Conservation (phyloP, 37 sponge, comb jelly and placozoan species). For the Aphrocallistes beatrix region DNA sequence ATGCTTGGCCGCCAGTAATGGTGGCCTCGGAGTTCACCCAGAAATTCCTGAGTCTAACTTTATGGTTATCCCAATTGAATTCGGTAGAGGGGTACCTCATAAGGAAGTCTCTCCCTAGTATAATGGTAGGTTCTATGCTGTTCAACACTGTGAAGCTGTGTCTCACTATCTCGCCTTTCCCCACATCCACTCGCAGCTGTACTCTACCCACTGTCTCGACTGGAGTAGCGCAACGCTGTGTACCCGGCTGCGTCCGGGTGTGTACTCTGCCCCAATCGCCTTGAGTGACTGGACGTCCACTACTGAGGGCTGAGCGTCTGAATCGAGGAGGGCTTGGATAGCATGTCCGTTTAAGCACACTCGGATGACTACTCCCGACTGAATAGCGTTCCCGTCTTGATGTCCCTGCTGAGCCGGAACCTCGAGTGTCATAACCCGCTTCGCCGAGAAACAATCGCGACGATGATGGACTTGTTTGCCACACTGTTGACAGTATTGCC, state of each 20-base stretch:
- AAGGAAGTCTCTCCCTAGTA: neutral
- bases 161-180: neutral
- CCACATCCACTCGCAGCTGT: neutral
- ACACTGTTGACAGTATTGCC: neutral
- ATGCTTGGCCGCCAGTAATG: neutral
- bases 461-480: neutral
- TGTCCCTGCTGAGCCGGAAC: neutral
- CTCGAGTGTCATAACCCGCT: neutral
- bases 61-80: neutral
- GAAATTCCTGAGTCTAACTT: neutral
- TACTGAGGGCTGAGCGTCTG: neutral
- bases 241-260: neutral
- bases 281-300: neutral
- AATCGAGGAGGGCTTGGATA: neutral
- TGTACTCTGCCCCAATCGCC: neutral
- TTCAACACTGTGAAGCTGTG: neutral
- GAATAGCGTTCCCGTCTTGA: neutral
- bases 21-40: neutral
- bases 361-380: neutral
- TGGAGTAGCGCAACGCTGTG: neutral
- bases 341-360: neutral
- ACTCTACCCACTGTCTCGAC: neutral
- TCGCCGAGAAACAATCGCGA: neutral
- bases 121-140: neutral
- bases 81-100: neutral